Base-by-base conservation (phyloP, 2,797 vertebrate species). In the Falco rusticolus region DNA sequence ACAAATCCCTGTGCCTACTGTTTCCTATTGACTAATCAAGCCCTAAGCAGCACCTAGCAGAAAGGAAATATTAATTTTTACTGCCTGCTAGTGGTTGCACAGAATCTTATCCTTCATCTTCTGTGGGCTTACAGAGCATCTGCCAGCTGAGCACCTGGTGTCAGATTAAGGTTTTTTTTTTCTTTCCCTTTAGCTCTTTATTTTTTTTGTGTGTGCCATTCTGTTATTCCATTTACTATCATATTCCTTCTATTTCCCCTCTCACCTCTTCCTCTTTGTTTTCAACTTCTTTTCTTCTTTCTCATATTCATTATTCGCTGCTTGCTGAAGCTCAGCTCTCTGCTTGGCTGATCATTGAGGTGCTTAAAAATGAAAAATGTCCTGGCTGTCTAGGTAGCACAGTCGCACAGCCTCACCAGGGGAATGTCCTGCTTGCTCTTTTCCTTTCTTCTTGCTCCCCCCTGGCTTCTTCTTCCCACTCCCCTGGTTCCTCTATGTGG, bases 81-180 rank as follows among this genome's bases (percentile, higher is more conserved):
- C 68, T 96, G 95, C 96, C 94, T 95, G 95, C 95, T 97, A 96
- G 96, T 87, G 96, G 96, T 68, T 91, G 72, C 48, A 61, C 61
- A 61, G 91, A 86, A 84, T 83, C 65, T 95, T 68, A 70, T 84
- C 50, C 51, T 70, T 80, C 53, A 54, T 82, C 37, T 83, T 91
- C 56, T 4, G 8, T 20, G 71, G 51, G 68, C 11, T 93, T 83
- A 66, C 47, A 48, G 72, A 84, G 47, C 54, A 89, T 60, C 78
- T 93, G 75, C 60, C 76, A 91, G 65, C 79, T 75, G 85, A 96
- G 57, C 50, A 86, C 65, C 48, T 64, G 69, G 33, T 71, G 57
- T 48, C 71, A 85, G 43, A 83, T 85, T 13, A 48, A 9, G 47
- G 41, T 6, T 53, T 65, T 78, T 78, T 77, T 77, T 74, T 87